A percentile compares a stretch with the other conserved stretches of the same genome.
Conservation (phyloP, 2,888 invertebrate genomes). For the Drosophila multiciliata region DNA sequence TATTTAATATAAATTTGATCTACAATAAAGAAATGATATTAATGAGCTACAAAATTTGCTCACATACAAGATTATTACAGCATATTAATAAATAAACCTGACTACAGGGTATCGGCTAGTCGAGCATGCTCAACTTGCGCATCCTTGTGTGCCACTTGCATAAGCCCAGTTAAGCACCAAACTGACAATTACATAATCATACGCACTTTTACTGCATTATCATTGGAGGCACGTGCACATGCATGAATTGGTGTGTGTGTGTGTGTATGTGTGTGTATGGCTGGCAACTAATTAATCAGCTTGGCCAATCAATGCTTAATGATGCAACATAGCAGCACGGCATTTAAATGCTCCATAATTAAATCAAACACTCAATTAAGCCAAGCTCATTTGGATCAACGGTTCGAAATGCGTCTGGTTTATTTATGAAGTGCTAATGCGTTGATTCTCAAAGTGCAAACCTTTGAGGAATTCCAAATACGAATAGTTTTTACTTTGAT, state of each 20-base stretch:
- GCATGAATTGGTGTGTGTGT: neutral
- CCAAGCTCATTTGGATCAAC: slow-evolving; percentile 27
- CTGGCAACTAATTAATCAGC: slow-evolving; percentile 66
- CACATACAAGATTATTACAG: too few relatives aligned
- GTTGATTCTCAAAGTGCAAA: slow-evolving; percentile 4
- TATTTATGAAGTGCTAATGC: slow-evolving; percentile 44
- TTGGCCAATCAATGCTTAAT: slow-evolving; percentile 72
- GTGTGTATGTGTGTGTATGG: slow-evolving; percentile 12
- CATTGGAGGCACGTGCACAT: slow-evolving; percentile 23
- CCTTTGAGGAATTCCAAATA: neutral
- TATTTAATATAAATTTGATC: neutral
- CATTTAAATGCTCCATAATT: slow-evolving; percentile 71
- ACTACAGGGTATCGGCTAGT: neutral
- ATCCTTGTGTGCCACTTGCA: neutral
- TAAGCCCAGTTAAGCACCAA: slow-evolving; percentile 6
- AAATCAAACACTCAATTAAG: slow-evolving; percentile 78
- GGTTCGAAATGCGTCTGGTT: slow-evolving; percentile 25
- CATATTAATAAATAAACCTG: neutral
- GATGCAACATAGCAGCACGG: slow-evolving; percentile 49
- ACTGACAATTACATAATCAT: slow-evolving; percentile 61
- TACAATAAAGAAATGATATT: neutral
- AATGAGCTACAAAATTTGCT: neutral
- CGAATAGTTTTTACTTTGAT: neutral
- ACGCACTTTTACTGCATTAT: slow-evolving; percentile 54
- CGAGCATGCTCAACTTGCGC: neutral